Base-by-base conservation (phyloP, 2,113 vertebrate genomes). In the Psittacus erithacus region DNA sequence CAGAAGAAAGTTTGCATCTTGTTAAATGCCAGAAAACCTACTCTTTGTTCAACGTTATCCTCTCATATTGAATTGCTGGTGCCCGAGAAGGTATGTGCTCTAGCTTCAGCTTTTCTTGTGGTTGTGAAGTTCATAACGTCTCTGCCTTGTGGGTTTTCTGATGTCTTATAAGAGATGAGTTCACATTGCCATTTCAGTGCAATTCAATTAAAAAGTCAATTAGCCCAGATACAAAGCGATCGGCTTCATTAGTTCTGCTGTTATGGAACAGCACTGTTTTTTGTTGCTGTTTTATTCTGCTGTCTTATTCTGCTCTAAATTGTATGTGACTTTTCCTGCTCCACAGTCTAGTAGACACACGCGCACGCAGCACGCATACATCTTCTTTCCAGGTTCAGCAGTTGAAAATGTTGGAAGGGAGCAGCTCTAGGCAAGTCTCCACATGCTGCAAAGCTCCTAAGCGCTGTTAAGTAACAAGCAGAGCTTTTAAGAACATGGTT, bases 151-250 rank as follows among this genome's bases (percentile, higher is more conserved):
- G 95, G 96, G 20, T 96, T 95, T 93, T 97, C 96, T 97, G 93
- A 97, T 95, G 96, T 96, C 96, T 97, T 95, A 69, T 6, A 90
- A 93, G 86, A 93, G 91, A 91, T 69, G 95, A 97, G 95, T 97
- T 97, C 94, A 93, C 93, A 69, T 71, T 95, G 95, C 93, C 89
- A n/a, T 95, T 95, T 87, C 91, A 93, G 94, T 96, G 28, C 95
- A 82, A 92, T 96, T 96, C 93, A 97, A 96, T 97, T 97, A 97
- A 97, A 89, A 97, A 96, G 93, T 92, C 96, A 97, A 97, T 96
- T 97, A 96, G 94, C 93, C 91, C 91, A 97, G 95, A 97, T 76
- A 95, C 93, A 96, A 97, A 96, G 89, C 6, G 28, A 97, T 96
- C 2, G 3, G 28, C 70, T 95, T 96, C 95, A 95, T 97, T 96